Percentiles rank a stretch among this genome's conserved stretches.
These are phyloP conservation scores for Zaprionus camerounensis DNA, from an alignment of 1,140 invertebrate genomes.

Conservation along the genomic window DNA sequence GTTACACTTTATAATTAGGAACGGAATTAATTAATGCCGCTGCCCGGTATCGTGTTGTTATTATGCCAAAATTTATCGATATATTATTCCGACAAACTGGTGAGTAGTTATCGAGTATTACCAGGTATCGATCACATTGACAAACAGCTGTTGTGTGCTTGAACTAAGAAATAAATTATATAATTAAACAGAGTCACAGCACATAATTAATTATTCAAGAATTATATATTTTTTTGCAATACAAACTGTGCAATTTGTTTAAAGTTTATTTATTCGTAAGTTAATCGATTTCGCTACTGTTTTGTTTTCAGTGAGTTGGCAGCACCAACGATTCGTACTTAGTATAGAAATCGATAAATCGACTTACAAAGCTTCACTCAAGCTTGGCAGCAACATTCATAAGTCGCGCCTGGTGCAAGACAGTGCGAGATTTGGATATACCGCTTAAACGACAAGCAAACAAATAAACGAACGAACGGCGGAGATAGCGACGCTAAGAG, in stretches of 20 bases:
- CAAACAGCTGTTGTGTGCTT: neutral
- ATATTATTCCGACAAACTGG: neutral
- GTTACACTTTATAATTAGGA: neutral
- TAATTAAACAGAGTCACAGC: no score
- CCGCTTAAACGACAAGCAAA: neutral
- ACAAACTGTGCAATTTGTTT: neutral
- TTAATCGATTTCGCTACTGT: neutral
- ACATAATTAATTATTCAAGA: no score
- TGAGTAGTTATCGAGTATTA: neutral
- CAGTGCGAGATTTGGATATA: slow-evolving; percentile 3
- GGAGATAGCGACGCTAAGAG: neutral
- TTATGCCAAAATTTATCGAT: neutral
- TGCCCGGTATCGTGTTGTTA: neutral
- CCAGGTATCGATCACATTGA: neutral
- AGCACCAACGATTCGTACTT: slow-evolving; percentile 13
- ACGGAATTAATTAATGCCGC: neutral
- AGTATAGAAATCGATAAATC: slow-evolving; percentile 33
- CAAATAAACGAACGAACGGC: slow-evolving; percentile 23
- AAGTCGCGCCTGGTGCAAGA: slow-evolving; percentile 10
- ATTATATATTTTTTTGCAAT: neutral
- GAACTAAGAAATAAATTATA: neutral
- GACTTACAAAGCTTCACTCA: slow-evolving; percentile 4
- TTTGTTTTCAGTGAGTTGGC: slow-evolving; percentile 6
- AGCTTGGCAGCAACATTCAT: slow-evolving; percentile 10
- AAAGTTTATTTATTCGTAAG: no score